A percentile compares a stretch with the other conserved stretches of the same genome.
Conservation (phyloP, 2,797 vertebrate species). For the Melanotaenia pygmaea region DNA sequence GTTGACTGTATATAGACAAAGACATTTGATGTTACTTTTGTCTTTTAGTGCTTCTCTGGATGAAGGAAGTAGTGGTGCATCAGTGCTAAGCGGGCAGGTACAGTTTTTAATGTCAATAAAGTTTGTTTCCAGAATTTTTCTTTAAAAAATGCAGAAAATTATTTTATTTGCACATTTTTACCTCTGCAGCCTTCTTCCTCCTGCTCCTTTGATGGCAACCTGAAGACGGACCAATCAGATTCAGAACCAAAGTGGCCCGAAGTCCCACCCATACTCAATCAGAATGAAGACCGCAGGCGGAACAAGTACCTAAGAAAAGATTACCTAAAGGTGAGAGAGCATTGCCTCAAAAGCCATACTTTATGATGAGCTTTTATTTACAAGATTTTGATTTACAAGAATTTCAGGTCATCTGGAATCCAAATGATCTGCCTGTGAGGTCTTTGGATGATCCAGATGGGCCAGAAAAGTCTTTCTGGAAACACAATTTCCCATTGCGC, state of each 20-base stretch:
- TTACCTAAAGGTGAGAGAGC: slow-evolving; percentile 87
- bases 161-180: slow-evolving; percentile 2
- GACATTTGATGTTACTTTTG: slow-evolving; percentile 8
- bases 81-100: slow-evolving; percentile 90
- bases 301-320: slow-evolving; percentile 97
- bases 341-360: background rate
- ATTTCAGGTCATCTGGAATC: background rate
- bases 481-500: background rate
- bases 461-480: background rate
- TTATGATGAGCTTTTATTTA: too few relatives aligned
- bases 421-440: background rate
- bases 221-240: slow-evolving; percentile 82
- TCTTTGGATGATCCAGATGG: background rate
- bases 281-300: slow-evolving; percentile 91
- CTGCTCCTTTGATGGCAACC: slow-evolving; percentile 85
- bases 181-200: slow-evolving; percentile 79
- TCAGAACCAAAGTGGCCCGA: slow-evolving; percentile 90
- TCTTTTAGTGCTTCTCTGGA: slow-evolving; percentile 87
- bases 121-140: background rate
- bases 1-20: background rate
- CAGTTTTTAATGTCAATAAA: background rate
- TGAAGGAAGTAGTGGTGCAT: slow-evolving; percentile 88
- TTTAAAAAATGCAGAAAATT: background rate
- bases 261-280: slow-evolving; percentile 90
- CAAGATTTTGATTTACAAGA: background rate